A percentile compares a stretch with the other conserved stretches of the same genome.
These are phyloP conservation scores for Huso huso DNA, from an alignment of 2,797 vertebrate genomes.

Conservation along the genomic window DNA sequence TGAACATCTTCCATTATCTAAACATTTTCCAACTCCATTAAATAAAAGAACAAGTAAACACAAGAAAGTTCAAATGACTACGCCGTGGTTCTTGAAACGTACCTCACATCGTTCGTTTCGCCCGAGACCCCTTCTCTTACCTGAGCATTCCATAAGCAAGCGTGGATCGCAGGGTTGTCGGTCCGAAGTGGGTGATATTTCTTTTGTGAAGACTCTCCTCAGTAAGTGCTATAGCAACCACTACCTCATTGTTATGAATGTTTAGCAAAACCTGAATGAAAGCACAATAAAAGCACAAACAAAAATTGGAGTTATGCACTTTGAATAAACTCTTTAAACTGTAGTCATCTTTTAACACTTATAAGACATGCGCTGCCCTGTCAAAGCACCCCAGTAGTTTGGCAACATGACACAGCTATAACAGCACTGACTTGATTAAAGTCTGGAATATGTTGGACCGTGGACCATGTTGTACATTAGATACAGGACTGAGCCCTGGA, in stretches of 20 bases:
- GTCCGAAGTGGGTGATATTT: slow-evolving; percentile 95
- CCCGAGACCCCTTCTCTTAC: slow-evolving; percentile 37
- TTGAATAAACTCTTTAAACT: background rate
- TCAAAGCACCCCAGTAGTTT: background rate
- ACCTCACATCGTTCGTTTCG: too few species aligned
- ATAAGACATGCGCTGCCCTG: too few species aligned
- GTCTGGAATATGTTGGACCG: too few species aligned
- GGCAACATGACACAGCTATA: background rate
- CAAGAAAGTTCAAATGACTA: too few species aligned
- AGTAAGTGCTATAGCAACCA: slow-evolving; percentile 87
- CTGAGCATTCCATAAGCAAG: slow-evolving; percentile 95
- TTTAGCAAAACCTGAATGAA: slow-evolving; percentile 79
- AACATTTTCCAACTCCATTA: too few species aligned
- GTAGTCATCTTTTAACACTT: background rate
- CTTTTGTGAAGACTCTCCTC: slow-evolving; percentile 93
- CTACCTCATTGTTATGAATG: slow-evolving; percentile 81
- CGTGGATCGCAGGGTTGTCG: slow-evolving; percentile 90
- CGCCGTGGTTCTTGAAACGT: too few species aligned
- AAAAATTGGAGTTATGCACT: too few species aligned
- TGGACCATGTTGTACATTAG: too few species aligned
- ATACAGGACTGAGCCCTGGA: too few species aligned
- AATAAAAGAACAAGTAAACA: too few species aligned
- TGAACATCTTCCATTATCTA: too few species aligned
- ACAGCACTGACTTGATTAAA: background rate
- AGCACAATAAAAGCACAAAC: too few species aligned